Percentiles rank a stretch among this genome's conserved stretches.
These are phyloP conservation scores for Pangasius larnaudii DNA, from an alignment of 2,797 vertebrate species.

Conservation along the genomic window DNA sequence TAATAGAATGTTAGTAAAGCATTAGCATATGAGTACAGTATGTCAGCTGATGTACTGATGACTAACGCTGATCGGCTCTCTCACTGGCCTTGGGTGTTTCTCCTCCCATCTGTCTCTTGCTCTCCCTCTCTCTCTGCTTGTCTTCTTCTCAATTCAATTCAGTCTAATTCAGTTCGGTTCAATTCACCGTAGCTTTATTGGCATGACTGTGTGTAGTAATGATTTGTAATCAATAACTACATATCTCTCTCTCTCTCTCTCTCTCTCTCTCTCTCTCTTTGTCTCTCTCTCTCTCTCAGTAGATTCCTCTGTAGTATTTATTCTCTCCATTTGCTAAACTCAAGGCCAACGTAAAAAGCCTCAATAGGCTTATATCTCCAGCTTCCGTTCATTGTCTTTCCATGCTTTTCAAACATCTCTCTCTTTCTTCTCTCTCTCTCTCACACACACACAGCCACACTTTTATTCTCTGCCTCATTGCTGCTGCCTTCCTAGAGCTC, in stretches of 20 bases:
- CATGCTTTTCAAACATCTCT: constrained; percentile 33
- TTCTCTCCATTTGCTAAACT: constrained; percentile 54
- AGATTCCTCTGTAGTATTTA: constrained; percentile 56
- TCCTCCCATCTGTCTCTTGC: not conserved
- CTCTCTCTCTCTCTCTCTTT: not conserved
- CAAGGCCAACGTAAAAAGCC: constrained; percentile 49
- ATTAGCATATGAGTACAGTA: constrained; percentile 37
- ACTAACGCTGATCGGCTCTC: constrained; percentile 15
- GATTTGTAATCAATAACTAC: constrained; percentile 16
- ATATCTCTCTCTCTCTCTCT: not conserved
- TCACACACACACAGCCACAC: not conserved
- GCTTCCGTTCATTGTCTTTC: constrained; percentile 8
- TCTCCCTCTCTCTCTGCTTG: constrained; percentile 6
- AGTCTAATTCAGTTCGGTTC: not conserved
- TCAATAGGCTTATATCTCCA: constrained; percentile 41
- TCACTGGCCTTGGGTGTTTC: constrained; percentile 31
- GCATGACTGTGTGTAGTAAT: not conserved
- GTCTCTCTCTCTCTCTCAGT: constrained; percentile 29
- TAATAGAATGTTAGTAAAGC: not conserved
- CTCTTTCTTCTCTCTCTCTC: not conserved
- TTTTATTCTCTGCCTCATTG: constrained; percentile 27
- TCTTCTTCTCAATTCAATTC: constrained; percentile 22
- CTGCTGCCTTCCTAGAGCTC: constrained; percentile 6
- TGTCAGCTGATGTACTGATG: constrained; percentile 21
- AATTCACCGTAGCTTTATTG: not conserved